phyloP scores from a whole-genome alignment of 2,888 invertebrate genomes.

The Cremastinae sp. region DNA sequence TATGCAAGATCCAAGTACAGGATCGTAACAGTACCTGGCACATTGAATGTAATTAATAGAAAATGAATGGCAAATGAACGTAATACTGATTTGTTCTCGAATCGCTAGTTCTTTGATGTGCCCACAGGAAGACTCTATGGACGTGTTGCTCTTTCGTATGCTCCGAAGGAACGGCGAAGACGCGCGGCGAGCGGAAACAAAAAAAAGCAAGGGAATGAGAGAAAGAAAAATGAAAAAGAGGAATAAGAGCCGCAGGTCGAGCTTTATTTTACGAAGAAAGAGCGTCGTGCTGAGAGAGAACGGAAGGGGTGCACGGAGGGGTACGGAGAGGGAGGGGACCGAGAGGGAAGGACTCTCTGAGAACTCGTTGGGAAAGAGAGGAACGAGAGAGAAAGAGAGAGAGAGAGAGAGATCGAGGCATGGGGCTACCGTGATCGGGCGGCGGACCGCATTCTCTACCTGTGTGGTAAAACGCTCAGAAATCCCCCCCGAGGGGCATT shows the following conservation, averaged over 20 bases:
- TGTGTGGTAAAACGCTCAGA: conserved; percentile 73
- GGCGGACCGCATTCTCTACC: conserved; percentile 75
- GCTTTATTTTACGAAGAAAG: conserved; percentile 42
- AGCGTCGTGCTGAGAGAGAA: too few relatives aligned
- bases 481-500: conserved; percentile 72
- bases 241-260: conserved; percentile 13
- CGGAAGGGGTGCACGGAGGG: background rate
- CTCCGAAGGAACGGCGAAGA: background rate
- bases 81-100: background rate
- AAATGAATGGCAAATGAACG: background rate
- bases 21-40: too few relatives aligned
- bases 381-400: conserved; percentile 8
- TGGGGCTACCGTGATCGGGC: conserved; percentile 42
- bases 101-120: background rate
- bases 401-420: conserved; percentile 19
- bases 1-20: background rate
- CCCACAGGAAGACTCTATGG: conserved; percentile 1
- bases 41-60: background rate
- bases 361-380: conserved; percentile 35
- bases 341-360: conserved; percentile 22
- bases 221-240: conserved; percentile 5
- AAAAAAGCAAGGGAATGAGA: background rate
- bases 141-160: background rate
- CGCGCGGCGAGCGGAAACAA: background rate
- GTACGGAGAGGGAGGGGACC: conserved; percentile 17